Evolutionary conservation across 2,888 invertebrate species (phyloP).

Genomic region (Phlogophora meticulosa): DNA sequence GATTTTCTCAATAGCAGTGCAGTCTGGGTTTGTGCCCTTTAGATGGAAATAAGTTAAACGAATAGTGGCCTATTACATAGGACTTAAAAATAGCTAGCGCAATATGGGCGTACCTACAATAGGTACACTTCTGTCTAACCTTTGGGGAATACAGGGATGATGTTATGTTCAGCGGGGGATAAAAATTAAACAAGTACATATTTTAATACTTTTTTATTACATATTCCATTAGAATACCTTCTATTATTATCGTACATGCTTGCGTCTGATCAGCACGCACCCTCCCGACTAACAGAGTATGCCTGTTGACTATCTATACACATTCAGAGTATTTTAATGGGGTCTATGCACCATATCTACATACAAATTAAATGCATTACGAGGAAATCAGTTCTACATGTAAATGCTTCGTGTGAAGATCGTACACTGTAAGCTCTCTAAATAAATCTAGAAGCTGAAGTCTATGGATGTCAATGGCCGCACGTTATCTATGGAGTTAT

Average conservation of each 20-base stretch:
- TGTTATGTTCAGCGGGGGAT: constrained; percentile 24
- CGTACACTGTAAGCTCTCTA: constrained; percentile 80
- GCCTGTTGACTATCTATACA: constrained; percentile 68
- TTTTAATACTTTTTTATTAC: constrained; percentile 89
- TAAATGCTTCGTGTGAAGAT: constrained; percentile 81
- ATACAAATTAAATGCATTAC: constrained; percentile 86
- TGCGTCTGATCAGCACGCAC: constrained; percentile 68
- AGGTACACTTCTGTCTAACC: too few relatives aligned
- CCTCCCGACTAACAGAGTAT: constrained; percentile 65
- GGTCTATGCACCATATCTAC: constrained; percentile 85
- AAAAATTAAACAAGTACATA: constrained; percentile 55
- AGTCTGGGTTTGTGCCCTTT: too few relatives aligned
- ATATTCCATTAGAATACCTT: constrained; percentile 91
- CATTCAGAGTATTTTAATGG: constrained; percentile 74
- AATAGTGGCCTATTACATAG: too few relatives aligned
- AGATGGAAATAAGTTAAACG: too few relatives aligned
- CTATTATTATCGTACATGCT: constrained; percentile 84
- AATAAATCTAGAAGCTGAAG: constrained; percentile 84
- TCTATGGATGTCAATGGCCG: constrained; percentile 78
- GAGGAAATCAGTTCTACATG: constrained; percentile 83
- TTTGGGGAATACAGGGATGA: too few relatives aligned
- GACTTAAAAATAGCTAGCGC: too few relatives aligned
- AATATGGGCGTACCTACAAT: too few relatives aligned
- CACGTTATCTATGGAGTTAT: constrained; percentile 63
- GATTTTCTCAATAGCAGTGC: too few relatives aligned